Conservation (phyloP, 2,113 vertebrate genomes). For the Numenius arquata region DNA sequence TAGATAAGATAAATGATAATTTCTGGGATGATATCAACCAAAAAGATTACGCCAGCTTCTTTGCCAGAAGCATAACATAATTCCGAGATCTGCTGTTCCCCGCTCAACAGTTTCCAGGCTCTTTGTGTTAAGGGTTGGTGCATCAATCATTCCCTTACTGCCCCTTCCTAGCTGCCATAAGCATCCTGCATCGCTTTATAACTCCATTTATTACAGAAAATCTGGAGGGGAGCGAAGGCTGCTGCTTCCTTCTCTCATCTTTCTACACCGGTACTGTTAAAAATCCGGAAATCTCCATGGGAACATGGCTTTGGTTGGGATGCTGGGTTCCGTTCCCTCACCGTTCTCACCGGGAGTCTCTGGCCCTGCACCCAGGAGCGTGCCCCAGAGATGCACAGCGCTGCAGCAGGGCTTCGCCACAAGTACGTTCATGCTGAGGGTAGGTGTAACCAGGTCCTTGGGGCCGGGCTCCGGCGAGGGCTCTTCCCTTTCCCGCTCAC, state of each 20-base stretch:
- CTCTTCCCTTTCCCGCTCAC: background rate
- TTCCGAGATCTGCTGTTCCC: background rate
- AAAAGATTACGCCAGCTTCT: background rate
- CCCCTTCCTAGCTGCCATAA: background rate
- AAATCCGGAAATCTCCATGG: background rate
- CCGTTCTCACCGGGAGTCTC: accelerated
- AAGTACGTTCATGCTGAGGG: too few relatives aligned
- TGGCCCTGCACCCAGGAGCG: background rate
- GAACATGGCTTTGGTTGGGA: background rate
- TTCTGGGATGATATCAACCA: background rate
- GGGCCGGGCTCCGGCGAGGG: background rate
- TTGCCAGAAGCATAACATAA: background rate
- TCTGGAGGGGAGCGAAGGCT: background rate
- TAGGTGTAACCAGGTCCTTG: background rate
- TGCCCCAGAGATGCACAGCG: too few relatives aligned
- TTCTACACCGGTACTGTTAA: background rate
- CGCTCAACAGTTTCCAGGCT: background rate
- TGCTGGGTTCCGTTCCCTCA: background rate
- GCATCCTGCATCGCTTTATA: background rate
- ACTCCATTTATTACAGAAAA: background rate
- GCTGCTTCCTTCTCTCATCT: background rate
- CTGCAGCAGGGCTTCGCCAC: background rate
- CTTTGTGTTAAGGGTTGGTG: background rate
- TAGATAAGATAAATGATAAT: background rate
- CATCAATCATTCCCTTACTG: background rate